These are phyloP conservation scores for Drosophila anomelani DNA, from an alignment of 2,888 invertebrate genomes.

Conservation along the genomic window DNA sequence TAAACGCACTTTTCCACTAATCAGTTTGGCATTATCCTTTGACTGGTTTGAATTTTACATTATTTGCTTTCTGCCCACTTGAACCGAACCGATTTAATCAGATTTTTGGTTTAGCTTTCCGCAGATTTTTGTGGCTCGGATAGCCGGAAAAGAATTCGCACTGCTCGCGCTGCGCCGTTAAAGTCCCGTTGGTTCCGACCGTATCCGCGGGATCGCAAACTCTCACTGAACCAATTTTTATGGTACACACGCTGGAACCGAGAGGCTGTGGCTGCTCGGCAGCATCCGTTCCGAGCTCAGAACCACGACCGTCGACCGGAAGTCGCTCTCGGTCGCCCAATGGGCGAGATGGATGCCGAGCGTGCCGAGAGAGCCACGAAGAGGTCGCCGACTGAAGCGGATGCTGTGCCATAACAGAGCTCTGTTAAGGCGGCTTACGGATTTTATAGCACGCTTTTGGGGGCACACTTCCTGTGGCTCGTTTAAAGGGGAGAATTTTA, in stretches of 20 bases:
- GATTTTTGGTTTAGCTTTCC: conserved; percentile 3
- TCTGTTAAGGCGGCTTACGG: conserved; percentile 29
- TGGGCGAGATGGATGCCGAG: conserved; percentile 24
- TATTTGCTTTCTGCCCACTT: conserved; percentile 11
- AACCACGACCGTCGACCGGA: conserved; percentile 8
- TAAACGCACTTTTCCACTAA: conserved; percentile 29
- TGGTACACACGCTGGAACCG: conserved; percentile 79
- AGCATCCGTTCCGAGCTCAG: conserved; percentile 58
- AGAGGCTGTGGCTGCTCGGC: conserved; percentile 35
- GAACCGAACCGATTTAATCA: background rate
- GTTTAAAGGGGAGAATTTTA: background rate
- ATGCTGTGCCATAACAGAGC: conserved; percentile 42
- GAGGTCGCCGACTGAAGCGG: background rate
- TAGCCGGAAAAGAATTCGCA: conserved; percentile 33
- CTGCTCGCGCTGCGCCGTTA: conserved; percentile 44
- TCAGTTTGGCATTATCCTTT: conserved; percentile 18
- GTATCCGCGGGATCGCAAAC: conserved; percentile 85
- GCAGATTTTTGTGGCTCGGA: conserved; percentile 13
- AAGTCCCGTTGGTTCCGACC: conserved; percentile 83
- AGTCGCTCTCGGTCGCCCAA: conserved; percentile 25
- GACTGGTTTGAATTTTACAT: conserved; percentile 11
- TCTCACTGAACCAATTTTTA: conserved; percentile 84
- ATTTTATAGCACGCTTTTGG: conserved; percentile 63
- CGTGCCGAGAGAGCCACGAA: conserved; percentile 5
- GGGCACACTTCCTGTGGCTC: background rate